These are phyloP conservation scores for Sitodiplosis mosellana DNA, from an alignment of 1,140 invertebrate species.

Conservation along the genomic window DNA sequence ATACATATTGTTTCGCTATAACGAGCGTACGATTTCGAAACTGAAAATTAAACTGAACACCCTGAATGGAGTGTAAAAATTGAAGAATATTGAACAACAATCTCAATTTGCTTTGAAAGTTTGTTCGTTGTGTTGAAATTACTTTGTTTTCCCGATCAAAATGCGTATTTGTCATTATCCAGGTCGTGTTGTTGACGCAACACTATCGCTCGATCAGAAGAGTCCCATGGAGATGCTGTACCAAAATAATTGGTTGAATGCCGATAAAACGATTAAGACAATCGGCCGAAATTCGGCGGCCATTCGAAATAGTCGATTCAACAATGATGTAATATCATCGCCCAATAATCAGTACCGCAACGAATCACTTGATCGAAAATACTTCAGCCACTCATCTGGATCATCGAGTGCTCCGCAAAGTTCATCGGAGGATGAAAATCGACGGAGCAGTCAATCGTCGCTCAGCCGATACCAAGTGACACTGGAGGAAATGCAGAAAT, in stretches of 20 bases:
- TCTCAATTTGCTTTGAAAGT: too few relatives aligned
- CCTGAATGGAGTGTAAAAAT: not conserved
- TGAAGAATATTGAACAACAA: too few relatives aligned
- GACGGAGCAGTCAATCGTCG: constrained; percentile 29
- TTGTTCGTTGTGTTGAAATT: too few relatives aligned
- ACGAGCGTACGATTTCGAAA: too few relatives aligned
- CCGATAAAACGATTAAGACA: constrained; percentile 18
- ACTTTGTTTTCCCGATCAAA: too few relatives aligned
- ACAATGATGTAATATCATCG: constrained; percentile 7
- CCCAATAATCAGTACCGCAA: not conserved
- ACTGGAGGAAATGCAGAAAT: constrained; percentile 31
- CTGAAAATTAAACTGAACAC: too few relatives aligned
- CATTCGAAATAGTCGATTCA: not conserved
- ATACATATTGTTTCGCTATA: too few relatives aligned
- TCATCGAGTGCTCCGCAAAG: constrained; percentile 11
- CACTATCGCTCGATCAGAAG: constrained; percentile 37
- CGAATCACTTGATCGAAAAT: not conserved
- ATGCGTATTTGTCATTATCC: constrained; percentile 73
- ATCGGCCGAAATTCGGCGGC: not conserved
- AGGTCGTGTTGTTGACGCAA: constrained; percentile 48
- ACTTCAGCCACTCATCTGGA: not conserved
- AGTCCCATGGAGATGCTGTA: constrained; percentile 53
- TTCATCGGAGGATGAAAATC: too few relatives aligned
- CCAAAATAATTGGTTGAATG: constrained; percentile 64
- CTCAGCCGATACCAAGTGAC: constrained; percentile 39